Evolutionary conservation across 1,140 invertebrate species (phyloP), one percentile per base, ranked within the genome.

Genomic region (Lethocerus indicus): DNA sequence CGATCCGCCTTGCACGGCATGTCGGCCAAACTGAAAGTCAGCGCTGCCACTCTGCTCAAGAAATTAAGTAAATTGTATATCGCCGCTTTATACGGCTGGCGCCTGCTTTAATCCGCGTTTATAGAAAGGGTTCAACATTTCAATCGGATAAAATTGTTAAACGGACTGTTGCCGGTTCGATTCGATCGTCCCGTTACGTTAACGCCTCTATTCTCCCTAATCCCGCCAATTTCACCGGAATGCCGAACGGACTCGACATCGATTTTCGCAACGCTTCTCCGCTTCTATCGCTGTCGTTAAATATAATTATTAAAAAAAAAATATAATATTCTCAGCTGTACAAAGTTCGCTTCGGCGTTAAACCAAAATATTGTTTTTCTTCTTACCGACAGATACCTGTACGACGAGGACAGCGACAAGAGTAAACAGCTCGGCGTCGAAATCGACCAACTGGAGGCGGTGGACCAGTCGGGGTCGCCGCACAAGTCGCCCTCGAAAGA

Each of bases 1-100:
- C 26, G 71, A 32, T 67, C 71, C 7, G 74, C 74, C 4, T 69
- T 76, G 45, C 67, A 71, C 56, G 71, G 71, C 44, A 56, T 77
- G 26, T 75, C 74, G 23, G 63, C 62, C 26, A 76, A 77, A 62
- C 60, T 77, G 23, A 63, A 71, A 55, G 64, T 60, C 7, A 63
- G 64, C 26, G 71, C 70, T 12, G 63, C 68, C 39, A 63, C 59
- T 43, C 59, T 71, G n/a, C 57, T 74, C 21, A 62, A 66, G 53
- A 73, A 72, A 60, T 57, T 73, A 35, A 69, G 67, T 71, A 73
- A 49, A 47, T 16, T 50, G 32, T 54, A 14, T 6, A n/a, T n/a
- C n/a, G n/a, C n/a, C n/a, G n/a, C n/a, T n/a, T n/a, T n/a, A n/a
- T n/a, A n/a, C n/a, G n/a, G n/a, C n/a, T n/a, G n/a, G n/a, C n/a